Evolutionary conservation across 2,797 vertebrate species (phyloP).

Genomic region (Falco biarmicus): DNA sequence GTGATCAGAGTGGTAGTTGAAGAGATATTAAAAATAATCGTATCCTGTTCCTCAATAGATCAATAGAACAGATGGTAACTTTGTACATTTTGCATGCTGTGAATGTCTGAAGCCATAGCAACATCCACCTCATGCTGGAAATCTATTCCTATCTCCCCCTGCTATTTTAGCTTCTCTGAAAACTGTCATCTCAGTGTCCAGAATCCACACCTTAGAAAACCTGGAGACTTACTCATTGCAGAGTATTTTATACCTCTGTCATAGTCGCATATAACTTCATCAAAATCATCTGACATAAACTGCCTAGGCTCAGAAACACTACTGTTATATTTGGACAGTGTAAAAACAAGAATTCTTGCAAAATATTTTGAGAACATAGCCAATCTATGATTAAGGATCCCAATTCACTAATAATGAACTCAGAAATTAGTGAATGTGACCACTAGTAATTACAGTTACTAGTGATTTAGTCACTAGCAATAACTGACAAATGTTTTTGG

Average conservation of each 20-base stretch:
- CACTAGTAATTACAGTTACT: not conserved
- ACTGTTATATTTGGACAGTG: not conserved
- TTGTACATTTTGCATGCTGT: slow-evolving; percentile 17
- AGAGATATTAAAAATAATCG: slow-evolving; percentile 18
- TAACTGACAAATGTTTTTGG: not conserved
- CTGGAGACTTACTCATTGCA: not conserved
- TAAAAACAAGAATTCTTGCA: not conserved
- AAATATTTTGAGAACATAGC: not conserved
- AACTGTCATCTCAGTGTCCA: not conserved
- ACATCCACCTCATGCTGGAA: slow-evolving; percentile 32
- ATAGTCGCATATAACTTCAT: not conserved
- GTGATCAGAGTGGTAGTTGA: not conserved
- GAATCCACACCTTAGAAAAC: not conserved
- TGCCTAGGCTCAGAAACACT: not conserved
- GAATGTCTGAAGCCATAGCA: slow-evolving; percentile 50
- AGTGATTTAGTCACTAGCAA: not conserved
- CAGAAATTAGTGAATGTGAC: not conserved
- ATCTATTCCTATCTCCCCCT: slow-evolving; percentile 24
- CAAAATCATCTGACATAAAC: not conserved
- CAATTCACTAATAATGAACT: not conserved
- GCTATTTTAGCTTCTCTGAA: slow-evolving; percentile 35
- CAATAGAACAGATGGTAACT: slow-evolving; percentile 34
- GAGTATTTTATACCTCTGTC: not conserved
- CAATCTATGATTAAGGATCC: not conserved
- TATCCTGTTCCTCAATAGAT: slow-evolving; percentile 32